Evolutionary conservation across 2,888 invertebrate genomes (phyloP).

Genomic region (Spodoptera littoralis): DNA sequence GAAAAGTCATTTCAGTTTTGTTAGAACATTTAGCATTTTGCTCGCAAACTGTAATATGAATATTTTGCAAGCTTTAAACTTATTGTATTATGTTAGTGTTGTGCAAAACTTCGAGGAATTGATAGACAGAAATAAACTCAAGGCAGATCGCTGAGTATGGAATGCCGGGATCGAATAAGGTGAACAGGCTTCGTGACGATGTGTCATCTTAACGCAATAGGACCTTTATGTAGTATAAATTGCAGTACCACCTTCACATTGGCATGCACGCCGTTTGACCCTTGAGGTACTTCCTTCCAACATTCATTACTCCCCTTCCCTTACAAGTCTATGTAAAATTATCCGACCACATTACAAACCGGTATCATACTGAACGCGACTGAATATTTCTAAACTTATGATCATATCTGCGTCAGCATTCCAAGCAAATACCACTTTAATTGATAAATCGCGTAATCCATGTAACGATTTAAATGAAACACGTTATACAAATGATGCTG

Average conservation of each 20-base stretch:
- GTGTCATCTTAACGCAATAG: constrained; percentile 60
- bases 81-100: constrained; percentile 36
- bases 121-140: constrained; percentile 62
- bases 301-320: constrained; percentile 39
- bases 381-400: constrained; percentile 38
- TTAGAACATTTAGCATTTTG: constrained; percentile 22
- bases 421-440: constrained; percentile 41
- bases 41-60: constrained; percentile 13
- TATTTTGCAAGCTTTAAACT: constrained; percentile 11
- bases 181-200: constrained; percentile 60
- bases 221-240: constrained; percentile 35
- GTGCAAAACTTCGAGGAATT: constrained; percentile 44
- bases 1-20: constrained; percentile 15
- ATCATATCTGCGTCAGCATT: constrained; percentile 41
- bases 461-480: constrained; percentile 50
- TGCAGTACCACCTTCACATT: constrained; percentile 52
- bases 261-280: constrained; percentile 45
- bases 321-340: constrained; percentile 5
- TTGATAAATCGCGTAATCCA: constrained; percentile 44
- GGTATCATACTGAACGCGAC: constrained; percentile 27
- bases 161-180: constrained; percentile 68
- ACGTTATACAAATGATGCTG: constrained; percentile 49
- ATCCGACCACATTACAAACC: constrained; percentile 14
- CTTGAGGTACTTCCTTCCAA: constrained; percentile 33
- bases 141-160: constrained; percentile 52